A percentile compares a stretch with the other conserved stretches of the same genome.
phyloP scores from a whole-genome alignment of 2,888 invertebrate genomes.

The Antheraea assamensis region DNA sequence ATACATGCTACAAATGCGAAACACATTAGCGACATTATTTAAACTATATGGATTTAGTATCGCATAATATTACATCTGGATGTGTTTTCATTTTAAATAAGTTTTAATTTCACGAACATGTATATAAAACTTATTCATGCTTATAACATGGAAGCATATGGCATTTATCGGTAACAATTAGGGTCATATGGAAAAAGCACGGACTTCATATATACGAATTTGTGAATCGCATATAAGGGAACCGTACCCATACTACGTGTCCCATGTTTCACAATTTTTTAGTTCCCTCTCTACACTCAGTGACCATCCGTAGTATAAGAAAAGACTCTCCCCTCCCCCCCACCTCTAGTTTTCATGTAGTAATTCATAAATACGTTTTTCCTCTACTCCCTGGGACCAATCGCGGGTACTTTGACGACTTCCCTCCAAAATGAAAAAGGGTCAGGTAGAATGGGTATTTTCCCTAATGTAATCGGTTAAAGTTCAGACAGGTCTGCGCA shows the following conservation, averaged over 20 bases:
- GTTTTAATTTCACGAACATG: not conserved
- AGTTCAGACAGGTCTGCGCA: not conserved
- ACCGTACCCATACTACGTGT: no score
- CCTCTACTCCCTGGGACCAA: no score
- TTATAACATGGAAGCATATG: not conserved
- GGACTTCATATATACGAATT: not conserved
- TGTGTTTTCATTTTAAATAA: not conserved
- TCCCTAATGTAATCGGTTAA: not conserved
- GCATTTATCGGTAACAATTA: not conserved
- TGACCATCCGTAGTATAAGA: no score
- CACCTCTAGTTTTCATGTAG: no score
- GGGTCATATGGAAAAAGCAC: not conserved
- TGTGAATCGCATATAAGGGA: no score
- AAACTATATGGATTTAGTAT: not conserved
- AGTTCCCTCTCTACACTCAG: no score
- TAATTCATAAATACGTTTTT: no score
- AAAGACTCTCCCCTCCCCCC: no score
- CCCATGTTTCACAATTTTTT: no score
- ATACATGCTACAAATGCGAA: not conserved
- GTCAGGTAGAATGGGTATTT: no score
- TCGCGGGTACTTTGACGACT: no score
- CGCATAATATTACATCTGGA: not conserved
- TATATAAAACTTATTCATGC: not conserved
- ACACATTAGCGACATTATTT: not conserved
- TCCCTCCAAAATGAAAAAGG: no score